phyloP scores from a whole-genome alignment of 2,888 invertebrate species.

The Archips crataeganus region DNA sequence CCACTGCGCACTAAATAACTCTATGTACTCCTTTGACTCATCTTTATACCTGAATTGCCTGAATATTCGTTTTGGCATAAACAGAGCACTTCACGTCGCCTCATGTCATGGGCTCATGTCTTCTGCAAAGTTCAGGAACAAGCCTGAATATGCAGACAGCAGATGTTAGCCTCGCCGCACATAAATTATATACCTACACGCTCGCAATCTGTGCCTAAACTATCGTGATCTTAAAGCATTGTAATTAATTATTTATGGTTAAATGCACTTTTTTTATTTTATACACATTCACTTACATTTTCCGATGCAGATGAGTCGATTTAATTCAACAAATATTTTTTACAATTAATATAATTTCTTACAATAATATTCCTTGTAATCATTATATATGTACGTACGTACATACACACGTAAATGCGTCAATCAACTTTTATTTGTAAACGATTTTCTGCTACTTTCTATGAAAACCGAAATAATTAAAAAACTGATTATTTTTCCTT shows the following conservation, averaged over 20 bases:
- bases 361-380: too few relatives aligned
- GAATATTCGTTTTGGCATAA: conserved; percentile 11
- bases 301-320: too few relatives aligned
- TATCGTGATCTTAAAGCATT: conserved; percentile 21
- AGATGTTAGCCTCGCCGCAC: conserved; percentile 63
- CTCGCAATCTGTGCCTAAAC: conserved; percentile 52
- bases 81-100: conserved; percentile 17
- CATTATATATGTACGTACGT: too few relatives aligned
- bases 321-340: too few relatives aligned
- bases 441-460: too few relatives aligned
- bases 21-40: neutral
- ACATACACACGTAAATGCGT: too few relatives aligned
- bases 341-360: too few relatives aligned
- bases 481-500: too few relatives aligned
- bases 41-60: neutral
- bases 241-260: neutral
- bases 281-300: too few relatives aligned
- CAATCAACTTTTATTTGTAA: too few relatives aligned
- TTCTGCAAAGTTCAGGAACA: conserved; percentile 62
- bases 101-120: conserved; percentile 46
- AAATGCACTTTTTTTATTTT: too few relatives aligned
- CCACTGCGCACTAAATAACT: neutral
- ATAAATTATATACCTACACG: conserved; percentile 62
- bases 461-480: too few relatives aligned
- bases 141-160: conserved; percentile 66